Evolutionary conservation across 92 coral and sea anemone species (phyloP), one percentile per base, ranked within the genome.

Genomic region (Porites divaricata): DNA sequence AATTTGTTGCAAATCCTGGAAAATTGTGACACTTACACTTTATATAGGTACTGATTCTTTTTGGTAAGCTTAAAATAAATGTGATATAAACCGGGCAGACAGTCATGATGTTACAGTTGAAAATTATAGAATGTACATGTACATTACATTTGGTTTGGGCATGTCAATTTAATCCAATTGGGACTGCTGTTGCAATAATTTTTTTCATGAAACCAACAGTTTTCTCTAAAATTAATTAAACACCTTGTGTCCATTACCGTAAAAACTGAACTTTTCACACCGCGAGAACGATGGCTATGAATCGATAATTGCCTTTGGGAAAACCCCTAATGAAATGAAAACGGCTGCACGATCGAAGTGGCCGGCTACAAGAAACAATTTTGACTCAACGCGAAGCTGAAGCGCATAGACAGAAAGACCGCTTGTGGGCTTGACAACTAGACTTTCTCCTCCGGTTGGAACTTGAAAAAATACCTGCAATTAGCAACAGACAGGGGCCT

Each of bases 291-390:
- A 22, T 22, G 72, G 16, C 49, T 15, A 62, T 12, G 17, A 49
- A 23, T 49, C 72, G 25, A 65, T 61, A 78, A 51, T 50, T 21
- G 74, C 72, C 72, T 49, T 70, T 56, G 85, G 85, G 85, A 81
- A 81, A 80, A 81, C 76, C 85, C 77, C 85, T 56, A 25, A 70
- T 66, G 74, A 66, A 49, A 25, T 41, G 82, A 78, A 48, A 78
- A 63, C 82, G 82, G 70, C 45, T 66, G 51, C 84, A 79, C 50
- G 64, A 79, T 35, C 45, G 45, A 35, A 35, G 45, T 35, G 45
- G 45, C 45, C 45, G 45, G 45, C 45, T 35, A 35, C 21, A 15
- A 4, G 70, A 66, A 22, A 24, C 24, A 49, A 66, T 66, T 54
- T 67, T 67, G 35, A 2, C 14, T 9, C 66, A 56, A 4, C 28